Conservation (phyloP, 2,888 invertebrate species). For the Scaptodrosophila latifasciaeformis region DNA sequence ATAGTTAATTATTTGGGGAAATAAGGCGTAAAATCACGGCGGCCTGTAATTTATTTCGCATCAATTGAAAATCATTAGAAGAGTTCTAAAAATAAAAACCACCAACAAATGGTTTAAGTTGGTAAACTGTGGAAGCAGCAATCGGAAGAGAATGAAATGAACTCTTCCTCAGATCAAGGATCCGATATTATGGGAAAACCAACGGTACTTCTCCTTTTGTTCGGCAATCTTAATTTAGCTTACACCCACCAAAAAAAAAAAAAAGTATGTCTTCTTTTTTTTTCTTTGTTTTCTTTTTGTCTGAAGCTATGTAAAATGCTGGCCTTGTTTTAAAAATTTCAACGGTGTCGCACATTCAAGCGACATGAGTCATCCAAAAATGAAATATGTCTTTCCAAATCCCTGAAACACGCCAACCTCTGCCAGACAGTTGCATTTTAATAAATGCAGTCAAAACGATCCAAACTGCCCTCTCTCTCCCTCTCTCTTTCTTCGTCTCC, state of each 20-base stretch:
- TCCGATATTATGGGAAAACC: no score
- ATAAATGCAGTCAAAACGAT: neutral
- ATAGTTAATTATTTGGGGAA: conserved; percentile 58
- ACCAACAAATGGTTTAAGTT: neutral
- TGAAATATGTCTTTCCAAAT: neutral
- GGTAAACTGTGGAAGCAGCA: no score
- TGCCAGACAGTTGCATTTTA: conserved; percentile 18
- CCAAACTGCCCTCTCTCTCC: neutral
- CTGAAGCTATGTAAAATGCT: neutral
- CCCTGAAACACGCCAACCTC: neutral
- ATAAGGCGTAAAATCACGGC: conserved; percentile 65
- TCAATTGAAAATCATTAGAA: conserved; percentile 43
- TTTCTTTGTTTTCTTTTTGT: neutral
- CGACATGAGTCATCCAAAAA: conserved; percentile 23
- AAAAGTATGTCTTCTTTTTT: neutral
- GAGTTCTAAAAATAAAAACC: conserved; percentile 1
- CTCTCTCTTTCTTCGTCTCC: neutral
- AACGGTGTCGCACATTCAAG: conserved; percentile 8
- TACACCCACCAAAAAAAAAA: conserved; percentile 5
- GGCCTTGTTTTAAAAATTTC: neutral
- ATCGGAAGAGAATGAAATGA: no score
- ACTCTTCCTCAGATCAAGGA: no score
- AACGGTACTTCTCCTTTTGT: neutral
- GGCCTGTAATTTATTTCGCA: conserved; percentile 59
- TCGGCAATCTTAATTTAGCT: neutral